Conservation (phyloP, 2,797 vertebrate species). For the Anguilla megastoma region DNA sequence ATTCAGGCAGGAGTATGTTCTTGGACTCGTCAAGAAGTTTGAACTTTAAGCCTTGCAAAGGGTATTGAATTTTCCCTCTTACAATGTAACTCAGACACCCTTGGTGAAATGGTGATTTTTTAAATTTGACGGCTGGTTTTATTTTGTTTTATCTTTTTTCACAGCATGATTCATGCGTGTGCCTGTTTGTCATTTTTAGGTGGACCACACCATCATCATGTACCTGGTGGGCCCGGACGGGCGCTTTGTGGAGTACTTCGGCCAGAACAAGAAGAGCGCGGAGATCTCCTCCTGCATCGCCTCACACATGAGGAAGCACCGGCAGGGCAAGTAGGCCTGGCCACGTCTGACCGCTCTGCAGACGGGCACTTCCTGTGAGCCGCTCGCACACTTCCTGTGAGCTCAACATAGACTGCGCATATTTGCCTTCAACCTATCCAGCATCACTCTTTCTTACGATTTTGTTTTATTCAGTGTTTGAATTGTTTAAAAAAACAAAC, state of each 20-base stretch:
- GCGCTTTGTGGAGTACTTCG: constrained; percentile 88
- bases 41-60: not conserved
- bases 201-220: constrained; percentile 99
- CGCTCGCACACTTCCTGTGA: not conserved
- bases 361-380: not conserved
- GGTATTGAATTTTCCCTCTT: not conserved
- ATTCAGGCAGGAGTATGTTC: not conserved
- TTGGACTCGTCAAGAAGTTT: not conserved
- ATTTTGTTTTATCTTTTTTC: not conserved
- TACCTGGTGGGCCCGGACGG: constrained; percentile 92
- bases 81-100: not conserved
- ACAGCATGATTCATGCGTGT: not conserved
- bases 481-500: not conserved
- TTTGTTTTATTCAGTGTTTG: not conserved
- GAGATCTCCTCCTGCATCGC: constrained; percentile 84
- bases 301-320: constrained; percentile 82
- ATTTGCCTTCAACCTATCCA: not conserved
- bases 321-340: constrained; percentile 49
- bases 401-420: not conserved
- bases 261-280: constrained; percentile 84
- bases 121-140: not conserved
- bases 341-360: fast-evolving
- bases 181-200: constrained; percentile 66
- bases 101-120: not conserved
- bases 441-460: not conserved